Evolutionary conservation across 1,140 invertebrate species (phyloP).

Genomic region (Maconellicoccus hirsutus): DNA sequence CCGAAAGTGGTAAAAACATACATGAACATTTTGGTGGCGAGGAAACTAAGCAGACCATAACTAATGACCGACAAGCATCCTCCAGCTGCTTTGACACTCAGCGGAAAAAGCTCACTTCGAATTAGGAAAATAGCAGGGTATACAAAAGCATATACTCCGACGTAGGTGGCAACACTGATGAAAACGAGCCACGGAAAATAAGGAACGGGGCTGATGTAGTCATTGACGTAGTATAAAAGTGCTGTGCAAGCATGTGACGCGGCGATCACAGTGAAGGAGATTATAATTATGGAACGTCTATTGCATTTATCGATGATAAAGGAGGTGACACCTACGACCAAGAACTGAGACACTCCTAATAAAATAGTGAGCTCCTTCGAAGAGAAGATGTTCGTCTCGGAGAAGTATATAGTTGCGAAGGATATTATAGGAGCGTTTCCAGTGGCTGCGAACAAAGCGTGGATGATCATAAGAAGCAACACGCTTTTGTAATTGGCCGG

Average conservation of each 20-base stretch:
- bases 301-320: conserved; percentile 38
- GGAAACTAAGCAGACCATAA: conserved; percentile 41
- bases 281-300: conserved; percentile 42
- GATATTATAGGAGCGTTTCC: conserved; percentile 29
- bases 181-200: conserved; percentile 41
- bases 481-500: conserved; percentile 38
- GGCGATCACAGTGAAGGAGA: conserved; percentile 35
- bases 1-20: conserved; percentile 46
- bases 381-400: conserved; percentile 23
- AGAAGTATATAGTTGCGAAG: conserved; percentile 33
- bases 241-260: conserved; percentile 32
- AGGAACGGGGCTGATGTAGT: conserved; percentile 32
- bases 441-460: conserved; percentile 25
- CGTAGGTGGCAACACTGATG: conserved; percentile 44
- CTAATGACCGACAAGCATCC: conserved; percentile 37
- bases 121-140: conserved; percentile 44
- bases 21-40: conserved; percentile 64
- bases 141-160: conserved; percentile 40
- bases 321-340: conserved; percentile 38
- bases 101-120: conserved; percentile 48
- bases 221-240: conserved; percentile 38
- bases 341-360: conserved; percentile 31
- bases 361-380: conserved; percentile 28
- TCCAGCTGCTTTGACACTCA: conserved; percentile 46
- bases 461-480: conserved; percentile 37